A percentile compares a stretch with the other conserved stretches of the same genome.
Evolutionary conservation across 2,888 invertebrate species (phyloP).

Genomic region (Catocala fraxini): DNA sequence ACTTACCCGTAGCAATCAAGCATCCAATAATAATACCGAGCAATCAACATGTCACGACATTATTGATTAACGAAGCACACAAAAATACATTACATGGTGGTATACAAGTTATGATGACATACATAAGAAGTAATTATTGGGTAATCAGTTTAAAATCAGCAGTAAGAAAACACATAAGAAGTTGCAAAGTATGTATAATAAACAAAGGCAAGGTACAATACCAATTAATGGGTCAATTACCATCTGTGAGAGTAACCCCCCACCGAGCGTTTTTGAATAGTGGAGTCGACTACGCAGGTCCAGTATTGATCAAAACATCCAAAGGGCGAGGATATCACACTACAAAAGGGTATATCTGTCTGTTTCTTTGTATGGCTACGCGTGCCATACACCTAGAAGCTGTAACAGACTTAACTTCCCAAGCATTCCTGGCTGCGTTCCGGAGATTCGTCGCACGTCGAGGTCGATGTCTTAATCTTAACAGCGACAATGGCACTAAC

Average conservation of each 20-base stretch:
- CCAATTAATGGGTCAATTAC: slow-evolving; percentile 39
- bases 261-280: slow-evolving; percentile 18
- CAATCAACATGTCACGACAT: slow-evolving; percentile 17
- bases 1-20: slow-evolving; percentile 7
- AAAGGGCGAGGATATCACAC: slow-evolving; percentile 32
- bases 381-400: slow-evolving; percentile 53
- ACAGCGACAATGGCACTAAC: slow-evolving; percentile 42
- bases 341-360: slow-evolving; percentile 35
- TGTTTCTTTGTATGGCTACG: slow-evolving; percentile 43
- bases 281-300: slow-evolving; percentile 41
- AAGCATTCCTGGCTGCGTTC: slow-evolving; percentile 43
- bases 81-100: slow-evolving; percentile 45
- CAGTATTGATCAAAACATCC: slow-evolving; percentile 21
- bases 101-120: slow-evolving; percentile 35
- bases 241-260: slow-evolving; percentile 25
- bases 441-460: slow-evolving; percentile 33
- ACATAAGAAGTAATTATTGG: slow-evolving; percentile 34
- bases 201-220: slow-evolving; percentile 7
- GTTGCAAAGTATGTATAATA: slow-evolving; percentile 33
- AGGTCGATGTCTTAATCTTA: slow-evolving; percentile 33
- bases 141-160: slow-evolving; percentile 24
- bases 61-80: slow-evolving; percentile 43
- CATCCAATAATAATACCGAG: slow-evolving; percentile 23
- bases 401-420: slow-evolving; percentile 46
- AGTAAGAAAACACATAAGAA: slow-evolving; percentile 20